Conservation (phyloP, 2,888 invertebrate species). For the Lathronympha strigana region DNA sequence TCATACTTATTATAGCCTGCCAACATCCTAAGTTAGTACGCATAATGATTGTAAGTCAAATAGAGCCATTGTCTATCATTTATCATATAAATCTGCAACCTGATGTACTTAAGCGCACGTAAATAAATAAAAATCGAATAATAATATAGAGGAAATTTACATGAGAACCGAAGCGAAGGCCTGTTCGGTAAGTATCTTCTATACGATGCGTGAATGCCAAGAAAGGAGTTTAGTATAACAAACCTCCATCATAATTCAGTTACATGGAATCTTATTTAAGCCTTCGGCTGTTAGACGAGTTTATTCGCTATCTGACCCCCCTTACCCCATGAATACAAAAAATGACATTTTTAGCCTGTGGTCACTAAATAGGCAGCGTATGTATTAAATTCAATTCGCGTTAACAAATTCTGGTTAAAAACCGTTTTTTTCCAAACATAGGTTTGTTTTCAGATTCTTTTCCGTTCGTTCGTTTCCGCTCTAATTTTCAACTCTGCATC, state of each 20-base stretch:
- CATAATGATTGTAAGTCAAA: no score
- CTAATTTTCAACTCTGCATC: no score
- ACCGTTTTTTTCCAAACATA: no score
- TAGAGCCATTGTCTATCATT: not conserved
- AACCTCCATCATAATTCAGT: slow-evolving; percentile 3
- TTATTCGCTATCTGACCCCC: not conserved
- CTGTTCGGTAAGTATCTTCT: not conserved
- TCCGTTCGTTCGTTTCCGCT: no score
- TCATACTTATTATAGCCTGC: no score
- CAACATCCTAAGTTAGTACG: not conserved
- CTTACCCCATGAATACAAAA: no score
- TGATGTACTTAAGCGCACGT: not conserved
- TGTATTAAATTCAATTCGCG: no score
- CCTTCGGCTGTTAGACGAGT: not conserved
- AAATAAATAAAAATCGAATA: not conserved
- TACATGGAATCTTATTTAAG: slow-evolving; percentile 2
- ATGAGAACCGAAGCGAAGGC: not conserved
- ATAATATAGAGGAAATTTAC: slow-evolving; percentile 4
- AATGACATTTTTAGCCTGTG: no score
- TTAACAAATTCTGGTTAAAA: no score
- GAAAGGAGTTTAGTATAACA: slow-evolving; percentile 1
- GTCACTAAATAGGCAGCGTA: no score
- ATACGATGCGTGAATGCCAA: not conserved
- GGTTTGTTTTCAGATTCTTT: no score
- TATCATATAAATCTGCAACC: not conserved